Percentiles rank a stretch among this genome's conserved stretches.
Conservation (phyloP, 1,140 invertebrate species). For the Pseudomyrmex cubaensis region DNA sequence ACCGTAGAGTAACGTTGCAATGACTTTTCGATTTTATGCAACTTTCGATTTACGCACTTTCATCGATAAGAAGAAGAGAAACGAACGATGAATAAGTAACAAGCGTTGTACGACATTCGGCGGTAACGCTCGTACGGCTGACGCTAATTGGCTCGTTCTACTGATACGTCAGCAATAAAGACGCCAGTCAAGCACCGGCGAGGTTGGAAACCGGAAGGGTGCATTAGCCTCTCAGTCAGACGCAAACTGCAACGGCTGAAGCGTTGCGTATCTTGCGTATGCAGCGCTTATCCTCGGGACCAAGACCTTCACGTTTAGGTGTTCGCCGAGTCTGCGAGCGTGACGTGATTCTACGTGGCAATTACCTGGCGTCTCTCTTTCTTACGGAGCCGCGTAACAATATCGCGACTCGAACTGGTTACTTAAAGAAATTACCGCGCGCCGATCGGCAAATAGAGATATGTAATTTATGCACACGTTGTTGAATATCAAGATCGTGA, state of each 20-base stretch:
- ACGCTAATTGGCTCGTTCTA: conserved; percentile 38
- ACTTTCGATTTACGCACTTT: neutral
- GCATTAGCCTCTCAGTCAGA: neutral
- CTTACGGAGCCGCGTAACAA: conserved; percentile 25
- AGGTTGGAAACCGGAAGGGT: neutral
- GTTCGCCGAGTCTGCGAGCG: conserved; percentile 34
- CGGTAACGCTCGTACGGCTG: conserved; percentile 11
- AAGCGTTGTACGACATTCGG: neutral
- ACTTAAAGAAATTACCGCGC: conserved; percentile 17
- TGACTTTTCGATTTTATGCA: neutral
- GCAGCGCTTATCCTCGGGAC: conserved; percentile 38
- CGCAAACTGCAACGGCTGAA: neutral
- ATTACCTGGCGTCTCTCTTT: conserved; percentile 42
- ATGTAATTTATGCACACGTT: conserved; percentile 31
- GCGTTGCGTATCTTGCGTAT: conserved; percentile 26
- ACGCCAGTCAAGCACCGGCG: conserved; percentile 4
- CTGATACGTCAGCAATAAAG: conserved; percentile 20
- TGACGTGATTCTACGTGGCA: conserved; percentile 54
- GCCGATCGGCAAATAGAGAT: conserved; percentile 45
- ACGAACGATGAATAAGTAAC: conserved; percentile 3
- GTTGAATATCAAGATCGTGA: conserved; percentile 49
- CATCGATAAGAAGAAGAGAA: conserved; percentile 6
- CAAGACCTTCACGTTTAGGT: conserved; percentile 52
- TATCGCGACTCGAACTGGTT: conserved; percentile 14
- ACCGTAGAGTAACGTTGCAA: neutral